phyloP scores from a whole-genome alignment of 2,797 vertebrate species.

The Bufotes viridis region DNA sequence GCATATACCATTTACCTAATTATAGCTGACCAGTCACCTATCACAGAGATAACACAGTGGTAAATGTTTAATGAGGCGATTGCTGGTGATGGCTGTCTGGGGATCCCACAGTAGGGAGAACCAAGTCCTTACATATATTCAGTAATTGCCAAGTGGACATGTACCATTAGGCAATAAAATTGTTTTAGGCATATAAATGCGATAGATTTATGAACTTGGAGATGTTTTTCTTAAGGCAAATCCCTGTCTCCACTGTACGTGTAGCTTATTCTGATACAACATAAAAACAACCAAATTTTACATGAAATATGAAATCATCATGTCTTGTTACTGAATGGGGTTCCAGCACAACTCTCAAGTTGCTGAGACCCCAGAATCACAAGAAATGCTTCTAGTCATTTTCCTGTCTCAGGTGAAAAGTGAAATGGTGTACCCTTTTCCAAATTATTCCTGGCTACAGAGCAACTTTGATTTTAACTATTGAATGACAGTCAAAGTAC shows the following conservation, averaged over 20 bases:
- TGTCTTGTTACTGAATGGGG: too few relatives aligned
- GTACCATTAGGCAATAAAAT: not conserved
- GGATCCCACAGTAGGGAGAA: not conserved
- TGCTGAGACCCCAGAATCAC: too few relatives aligned
- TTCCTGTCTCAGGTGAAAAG: too few relatives aligned
- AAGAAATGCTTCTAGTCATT: too few relatives aligned
- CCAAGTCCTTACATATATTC: not conserved
- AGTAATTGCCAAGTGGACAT: not conserved
- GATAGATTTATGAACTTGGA: not conserved
- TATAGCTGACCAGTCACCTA: not conserved
- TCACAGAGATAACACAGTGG: not conserved
- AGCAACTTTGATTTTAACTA: too few relatives aligned
- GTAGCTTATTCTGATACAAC: not conserved
- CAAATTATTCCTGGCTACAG: too few relatives aligned
- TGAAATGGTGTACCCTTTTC: too few relatives aligned
- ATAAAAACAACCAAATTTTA: not conserved
- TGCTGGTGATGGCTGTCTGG: not conserved
- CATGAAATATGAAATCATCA: not conserved
- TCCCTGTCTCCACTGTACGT: not conserved
- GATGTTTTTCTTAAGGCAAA: not conserved
- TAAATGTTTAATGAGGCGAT: constrained; percentile 8
- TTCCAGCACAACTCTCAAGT: too few relatives aligned
- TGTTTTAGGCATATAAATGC: not conserved
- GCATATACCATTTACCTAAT: not conserved
- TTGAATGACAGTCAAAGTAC: too few relatives aligned